A percentile compares a stretch with the other conserved stretches of the same genome.
phyloP scores from a whole-genome alignment of 2,797 vertebrate genomes.

The Fringilla coelebs region DNA sequence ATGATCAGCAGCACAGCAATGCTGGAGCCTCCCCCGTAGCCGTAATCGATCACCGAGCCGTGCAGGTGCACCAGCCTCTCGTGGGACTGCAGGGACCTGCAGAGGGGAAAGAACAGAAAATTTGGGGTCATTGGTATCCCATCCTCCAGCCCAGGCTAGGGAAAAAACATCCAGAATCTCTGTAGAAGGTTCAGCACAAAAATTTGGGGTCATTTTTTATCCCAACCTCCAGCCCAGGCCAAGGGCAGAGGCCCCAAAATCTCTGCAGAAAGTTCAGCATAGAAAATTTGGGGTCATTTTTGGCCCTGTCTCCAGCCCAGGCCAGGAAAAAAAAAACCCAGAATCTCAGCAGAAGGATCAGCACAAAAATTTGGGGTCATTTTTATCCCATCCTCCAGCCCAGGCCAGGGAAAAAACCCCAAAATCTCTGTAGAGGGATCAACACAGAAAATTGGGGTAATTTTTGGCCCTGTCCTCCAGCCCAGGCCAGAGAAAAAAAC shows the following conservation, averaged over 20 bases:
- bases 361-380: neutral
- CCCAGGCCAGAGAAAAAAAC: too few relatives aligned
- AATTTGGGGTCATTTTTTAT: neutral
- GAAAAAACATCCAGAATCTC: neutral
- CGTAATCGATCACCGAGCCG: conserved; percentile 95
- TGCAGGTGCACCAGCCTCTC: conserved; percentile 93
- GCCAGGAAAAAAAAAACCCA: too few relatives aligned
- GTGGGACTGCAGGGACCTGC: conserved; percentile 90
- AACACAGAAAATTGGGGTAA: neutral
- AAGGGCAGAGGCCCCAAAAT: too few relatives aligned
- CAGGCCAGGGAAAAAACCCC: too few relatives aligned
- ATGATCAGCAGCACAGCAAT: conserved; percentile 95
- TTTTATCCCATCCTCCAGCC: too few relatives aligned
- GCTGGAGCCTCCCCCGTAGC: conserved; percentile 89
- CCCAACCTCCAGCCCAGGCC: too few relatives aligned
- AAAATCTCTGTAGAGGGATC: too few relatives aligned
- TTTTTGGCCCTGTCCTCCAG: neutral
- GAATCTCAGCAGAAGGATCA: neutral
- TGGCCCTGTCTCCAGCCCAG: too few relatives aligned
- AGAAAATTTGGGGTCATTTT: neutral
- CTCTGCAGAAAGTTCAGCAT: too few relatives aligned
- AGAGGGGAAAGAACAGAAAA: neutral
- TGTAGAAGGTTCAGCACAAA: conserved; percentile 9
- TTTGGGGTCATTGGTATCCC: neutral
- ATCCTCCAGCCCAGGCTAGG: neutral